Evolutionary conservation across 2,797 vertebrate species (phyloP).

Genomic region (Coranthus polyacanthus): DNA sequence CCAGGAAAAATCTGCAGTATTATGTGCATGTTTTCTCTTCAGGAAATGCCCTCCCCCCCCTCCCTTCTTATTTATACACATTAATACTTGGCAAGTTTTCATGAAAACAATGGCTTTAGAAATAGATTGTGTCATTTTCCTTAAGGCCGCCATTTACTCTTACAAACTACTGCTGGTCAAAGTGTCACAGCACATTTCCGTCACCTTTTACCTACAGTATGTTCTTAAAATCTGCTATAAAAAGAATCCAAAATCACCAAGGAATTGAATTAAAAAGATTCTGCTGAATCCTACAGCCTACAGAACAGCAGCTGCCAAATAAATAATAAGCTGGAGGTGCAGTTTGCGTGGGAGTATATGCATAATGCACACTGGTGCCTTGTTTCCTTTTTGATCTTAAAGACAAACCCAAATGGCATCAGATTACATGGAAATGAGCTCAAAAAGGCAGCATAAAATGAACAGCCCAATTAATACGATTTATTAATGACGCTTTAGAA

Average conservation of each 20-base stretch:
- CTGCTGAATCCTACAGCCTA: slow-evolving; percentile 14
- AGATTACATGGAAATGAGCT: slow-evolving; percentile 30
- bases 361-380: slow-evolving; percentile 32
- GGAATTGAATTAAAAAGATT: not conserved
- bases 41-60: not conserved
- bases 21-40: slow-evolving; percentile 6
- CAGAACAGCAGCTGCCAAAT: slow-evolving; percentile 24
- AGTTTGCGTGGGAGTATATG: slow-evolving; percentile 40
- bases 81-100: not conserved
- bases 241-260: slow-evolving; percentile 1
- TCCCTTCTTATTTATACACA: not conserved
- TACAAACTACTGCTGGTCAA: no score
- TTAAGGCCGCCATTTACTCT: no score
- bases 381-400: slow-evolving; percentile 40
- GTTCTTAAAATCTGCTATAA: slow-evolving; percentile 4
- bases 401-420: slow-evolving; percentile 25
- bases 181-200: not conserved
- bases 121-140: no score
- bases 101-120: no score
- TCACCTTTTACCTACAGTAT: slow-evolving; percentile 2
- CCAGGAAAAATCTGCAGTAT: slow-evolving; percentile 16
- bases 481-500: slow-evolving; percentile 39
- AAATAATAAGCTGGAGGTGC: slow-evolving; percentile 31
- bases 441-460: slow-evolving; percentile 22
- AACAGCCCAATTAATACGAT: slow-evolving; percentile 38